These are phyloP conservation scores for Phymatocera aterrima DNA, from an alignment of 2,888 invertebrate genomes.

Conservation along the genomic window DNA sequence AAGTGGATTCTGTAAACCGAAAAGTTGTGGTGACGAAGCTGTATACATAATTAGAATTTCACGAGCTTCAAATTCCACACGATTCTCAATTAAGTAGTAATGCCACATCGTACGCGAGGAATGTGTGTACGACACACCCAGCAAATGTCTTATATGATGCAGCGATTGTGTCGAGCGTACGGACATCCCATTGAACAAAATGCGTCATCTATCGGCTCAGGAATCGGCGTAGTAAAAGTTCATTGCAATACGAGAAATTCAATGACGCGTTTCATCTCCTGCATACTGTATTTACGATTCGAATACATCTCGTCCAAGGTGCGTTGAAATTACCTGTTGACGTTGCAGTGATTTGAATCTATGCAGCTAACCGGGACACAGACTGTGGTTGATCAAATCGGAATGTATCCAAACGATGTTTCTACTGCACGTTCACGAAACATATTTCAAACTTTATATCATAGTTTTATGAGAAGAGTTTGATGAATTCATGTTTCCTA, in stretches of 20 bases:
- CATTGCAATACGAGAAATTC: neutral
- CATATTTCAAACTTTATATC: slow-evolving; percentile 4
- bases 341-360: neutral
- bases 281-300: neutral
- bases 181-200: neutral
- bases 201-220: neutral
- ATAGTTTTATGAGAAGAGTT: neutral
- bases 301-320: neutral
- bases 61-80: neutral
- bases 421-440: neutral
- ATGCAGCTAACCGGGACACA: slow-evolving; percentile 8
- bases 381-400: slow-evolving; percentile 7
- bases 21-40: too few relatives aligned
- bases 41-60: neutral
- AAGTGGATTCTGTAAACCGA: too few relatives aligned
- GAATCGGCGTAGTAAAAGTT: neutral
- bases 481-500: neutral
- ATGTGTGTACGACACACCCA: slow-evolving; percentile 23
- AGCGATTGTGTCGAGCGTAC: neutral
- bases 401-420: neutral
- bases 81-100: neutral
- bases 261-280: neutral
- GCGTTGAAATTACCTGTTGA: slow-evolving; percentile 17
- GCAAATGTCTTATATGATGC: neutral
- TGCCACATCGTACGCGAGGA: neutral